Base-by-base conservation (phyloP, 2,888 invertebrate genomes). In the Nipponacmea schrenckii region DNA sequence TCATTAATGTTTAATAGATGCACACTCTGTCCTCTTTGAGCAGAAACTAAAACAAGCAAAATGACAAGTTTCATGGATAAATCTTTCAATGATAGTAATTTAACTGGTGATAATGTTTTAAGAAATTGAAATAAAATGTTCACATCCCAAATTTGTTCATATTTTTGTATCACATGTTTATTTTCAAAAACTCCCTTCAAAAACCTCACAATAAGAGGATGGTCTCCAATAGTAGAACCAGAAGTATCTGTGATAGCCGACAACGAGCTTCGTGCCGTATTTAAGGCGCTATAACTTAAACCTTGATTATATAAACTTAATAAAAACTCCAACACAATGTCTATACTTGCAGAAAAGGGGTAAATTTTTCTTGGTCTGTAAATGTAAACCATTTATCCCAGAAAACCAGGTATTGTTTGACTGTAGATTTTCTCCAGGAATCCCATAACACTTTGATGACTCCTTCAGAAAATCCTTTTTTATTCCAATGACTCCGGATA, bases 361-460 rank as follows among this genome's bases (percentile, higher is more conserved):
- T 75, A 56, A 72, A 71, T 65, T 76, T 20, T 66, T 26, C 20
- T 46, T 65, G 12, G 64, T 56, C 44, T 67, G 72, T 75, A 77
- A 77, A 75, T 24, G 26, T n/a, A 45, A 69, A 20, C 73, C 77
- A 75, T 65, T 64, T 69, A 64, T 72, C 44, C 27, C 75, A 39
- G 56, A 69, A 72, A 20, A 62, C 65, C 24, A 26, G 0, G 68
- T 78, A 76, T 50, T 74, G 74, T 56, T 62, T 64, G 48, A 63
- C 56, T 7, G 77, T 79, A 26, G 74, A 70, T 3, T 26, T 14
- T 67, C 73, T 64, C 77, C 80, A 80, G 10, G 77, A 76, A 1
- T 62, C 39, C 26, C 70, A 46, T 56, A 79, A 70, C 15, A 77
- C 64, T 4, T 72, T 62, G 7, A 50, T 17, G 50, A 72, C 64